Percentiles rank a stretch among this genome's conserved stretches.
These are phyloP conservation scores for Alouatta palliata DNA, from an alignment of 2,113 vertebrate genomes.

Conservation along the genomic window DNA sequence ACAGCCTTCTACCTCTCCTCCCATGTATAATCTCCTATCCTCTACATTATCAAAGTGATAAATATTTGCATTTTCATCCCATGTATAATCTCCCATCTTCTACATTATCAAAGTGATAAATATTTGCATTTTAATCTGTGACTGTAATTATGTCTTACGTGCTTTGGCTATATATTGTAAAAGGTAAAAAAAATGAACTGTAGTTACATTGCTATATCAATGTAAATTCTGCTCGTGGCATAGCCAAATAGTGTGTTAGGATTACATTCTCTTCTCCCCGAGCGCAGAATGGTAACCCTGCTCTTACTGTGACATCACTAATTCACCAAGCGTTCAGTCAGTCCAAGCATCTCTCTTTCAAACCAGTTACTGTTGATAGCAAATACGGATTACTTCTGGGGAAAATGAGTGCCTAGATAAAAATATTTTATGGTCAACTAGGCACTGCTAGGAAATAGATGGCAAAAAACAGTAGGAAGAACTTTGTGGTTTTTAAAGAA, in stretches of 20 bases:
- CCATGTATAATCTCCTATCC: neutral
- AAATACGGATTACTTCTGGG: neutral
- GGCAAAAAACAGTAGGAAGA: neutral
- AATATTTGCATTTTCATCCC: neutral
- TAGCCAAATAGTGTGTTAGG: neutral
- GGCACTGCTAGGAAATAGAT: neutral
- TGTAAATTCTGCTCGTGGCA: neutral
- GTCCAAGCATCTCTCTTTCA: neutral
- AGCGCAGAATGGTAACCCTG: neutral
- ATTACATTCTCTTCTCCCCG: neutral
- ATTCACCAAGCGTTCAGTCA: neutral
- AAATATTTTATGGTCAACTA: neutral
- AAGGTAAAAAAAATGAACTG: neutral
- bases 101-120: neutral
- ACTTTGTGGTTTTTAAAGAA: neutral
- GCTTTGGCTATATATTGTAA: neutral
- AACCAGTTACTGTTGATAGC: neutral
- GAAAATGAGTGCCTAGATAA: neutral
- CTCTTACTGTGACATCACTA: neutral
- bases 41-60: neutral
- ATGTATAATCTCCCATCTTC: neutral
- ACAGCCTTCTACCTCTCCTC: neutral
- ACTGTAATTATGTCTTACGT: neutral
- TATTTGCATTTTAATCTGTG: neutral
- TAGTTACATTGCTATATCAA: neutral